Percentiles rank a stretch among this genome's conserved stretches.
Conservation (phyloP, 2,888 invertebrate species). For the Ennomos erosarius region DNA sequence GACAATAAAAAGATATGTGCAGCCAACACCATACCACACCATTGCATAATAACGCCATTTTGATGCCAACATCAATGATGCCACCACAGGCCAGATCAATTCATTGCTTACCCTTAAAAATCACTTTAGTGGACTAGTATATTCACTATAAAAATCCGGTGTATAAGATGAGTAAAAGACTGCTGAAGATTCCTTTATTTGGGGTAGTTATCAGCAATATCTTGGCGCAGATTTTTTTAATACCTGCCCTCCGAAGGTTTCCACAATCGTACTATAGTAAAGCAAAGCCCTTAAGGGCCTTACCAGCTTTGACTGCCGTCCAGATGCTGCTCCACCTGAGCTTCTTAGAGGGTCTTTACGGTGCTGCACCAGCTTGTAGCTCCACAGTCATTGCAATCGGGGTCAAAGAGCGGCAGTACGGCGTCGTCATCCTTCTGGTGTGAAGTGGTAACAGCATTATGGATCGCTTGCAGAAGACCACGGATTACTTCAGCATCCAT, state of each 20-base stretch:
- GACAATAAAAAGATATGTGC: background rate
- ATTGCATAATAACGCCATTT: conserved; percentile 14
- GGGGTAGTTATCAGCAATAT: conserved; percentile 1
- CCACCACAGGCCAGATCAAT: conserved; percentile 19
- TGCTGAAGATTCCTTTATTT: conserved; percentile 4
- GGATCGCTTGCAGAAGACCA: conserved; percentile 17
- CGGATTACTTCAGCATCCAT: conserved; percentile 21
- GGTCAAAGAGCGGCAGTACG: conserved; percentile 25
- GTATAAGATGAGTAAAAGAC: too few relatives aligned
- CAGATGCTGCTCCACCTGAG: conserved; percentile 25
- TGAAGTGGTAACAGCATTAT: conserved; percentile 9
- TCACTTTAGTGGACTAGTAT: conserved; percentile 7
- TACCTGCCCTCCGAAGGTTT: conserved; percentile 6
- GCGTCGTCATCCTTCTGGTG: conserved; percentile 19
- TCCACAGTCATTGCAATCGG: conserved; percentile 2
- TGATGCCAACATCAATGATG: conserved; percentile 6
- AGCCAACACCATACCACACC: background rate
- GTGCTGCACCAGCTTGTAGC: conserved; percentile 14
- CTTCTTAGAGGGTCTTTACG: conserved; percentile 17
- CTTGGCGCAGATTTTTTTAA: conserved; percentile 1
- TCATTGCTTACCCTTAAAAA: conserved; percentile 12
- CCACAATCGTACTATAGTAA: conserved; percentile 24
- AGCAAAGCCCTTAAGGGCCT: conserved; percentile 31
- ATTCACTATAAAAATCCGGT: too few relatives aligned
- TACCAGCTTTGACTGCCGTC: conserved; percentile 26